Evolutionary conservation across 2,113 vertebrate genomes (phyloP).

Genomic region (Eudyptes chrysolophus): DNA sequence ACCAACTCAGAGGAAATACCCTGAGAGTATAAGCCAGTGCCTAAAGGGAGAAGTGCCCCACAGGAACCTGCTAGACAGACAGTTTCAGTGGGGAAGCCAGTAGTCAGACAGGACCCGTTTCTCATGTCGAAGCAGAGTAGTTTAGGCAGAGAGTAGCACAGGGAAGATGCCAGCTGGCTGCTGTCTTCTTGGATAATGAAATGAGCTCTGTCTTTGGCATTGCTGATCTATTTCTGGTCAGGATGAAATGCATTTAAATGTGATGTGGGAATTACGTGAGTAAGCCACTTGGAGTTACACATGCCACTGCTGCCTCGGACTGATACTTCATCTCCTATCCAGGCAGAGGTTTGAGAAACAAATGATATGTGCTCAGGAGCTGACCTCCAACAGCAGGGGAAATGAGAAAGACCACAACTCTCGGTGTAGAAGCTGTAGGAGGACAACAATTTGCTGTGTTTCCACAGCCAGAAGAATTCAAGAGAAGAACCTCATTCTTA

Average conservation of each 20-base stretch:
- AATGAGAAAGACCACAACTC: neutral
- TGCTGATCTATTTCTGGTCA: constrained; percentile 10
- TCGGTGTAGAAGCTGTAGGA: neutral
- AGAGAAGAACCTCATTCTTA: neutral
- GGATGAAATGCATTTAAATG: neutral
- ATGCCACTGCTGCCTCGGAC: neutral
- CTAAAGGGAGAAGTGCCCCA: neutral
- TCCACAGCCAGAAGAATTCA: neutral
- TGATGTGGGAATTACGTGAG: neutral
- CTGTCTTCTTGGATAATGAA: neutral
- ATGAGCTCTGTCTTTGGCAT: neutral
- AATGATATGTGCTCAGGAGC: neutral
- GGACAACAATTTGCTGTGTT: neutral
- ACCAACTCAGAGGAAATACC: neutral
- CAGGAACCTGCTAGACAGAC: neutral
- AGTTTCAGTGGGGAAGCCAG: neutral
- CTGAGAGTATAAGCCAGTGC: neutral
- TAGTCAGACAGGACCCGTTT: neutral
- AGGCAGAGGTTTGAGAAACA: neutral
- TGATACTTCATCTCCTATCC: neutral
- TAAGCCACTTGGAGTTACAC: neutral
- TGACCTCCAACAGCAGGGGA: neutral
- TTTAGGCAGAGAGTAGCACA: neutral
- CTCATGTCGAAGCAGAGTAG: neutral
- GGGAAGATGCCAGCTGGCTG: neutral